phyloP scores from a whole-genome alignment of 2,797 vertebrate genomes.

The Poeciliopsis presidionis region DNA sequence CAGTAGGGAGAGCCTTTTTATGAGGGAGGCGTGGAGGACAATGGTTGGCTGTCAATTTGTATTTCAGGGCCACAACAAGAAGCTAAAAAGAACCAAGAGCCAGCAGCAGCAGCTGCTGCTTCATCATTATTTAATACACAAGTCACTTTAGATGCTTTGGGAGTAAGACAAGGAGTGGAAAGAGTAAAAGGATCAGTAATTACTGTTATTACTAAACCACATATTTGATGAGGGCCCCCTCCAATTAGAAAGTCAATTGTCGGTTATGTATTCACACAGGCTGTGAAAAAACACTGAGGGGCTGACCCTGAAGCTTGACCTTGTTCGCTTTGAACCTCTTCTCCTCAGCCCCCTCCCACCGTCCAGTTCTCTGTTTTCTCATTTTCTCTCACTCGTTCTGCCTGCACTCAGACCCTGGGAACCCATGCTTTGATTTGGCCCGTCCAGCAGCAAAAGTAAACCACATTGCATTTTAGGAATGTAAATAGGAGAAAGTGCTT shows the following conservation, averaged over 20 bases:
- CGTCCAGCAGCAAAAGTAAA: conserved; percentile 79
- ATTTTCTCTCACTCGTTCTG: conserved; percentile 28
- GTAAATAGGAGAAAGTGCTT: conserved; percentile 81
- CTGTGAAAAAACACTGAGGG: conserved; percentile 71
- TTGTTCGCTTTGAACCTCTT: conserved; percentile 76
- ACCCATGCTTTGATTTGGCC: conserved; percentile 72
- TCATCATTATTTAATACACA: conserved; percentile 66
- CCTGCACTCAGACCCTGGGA: conserved; percentile 57
- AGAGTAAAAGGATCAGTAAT: conserved; percentile 66
- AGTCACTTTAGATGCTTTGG: conserved; percentile 54
- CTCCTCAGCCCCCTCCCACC: conserved; percentile 20
- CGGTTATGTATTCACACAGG: conserved; percentile 77
- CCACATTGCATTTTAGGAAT: conserved; percentile 80
- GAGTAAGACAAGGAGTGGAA: conserved; percentile 58
- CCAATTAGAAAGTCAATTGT: conserved; percentile 81
- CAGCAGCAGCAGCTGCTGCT: conserved; percentile 36
- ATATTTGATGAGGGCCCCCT: conserved; percentile 75
- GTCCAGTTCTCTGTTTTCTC: conserved; percentile 24
- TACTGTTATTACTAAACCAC: conserved; percentile 73
- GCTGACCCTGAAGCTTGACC: conserved; percentile 80
- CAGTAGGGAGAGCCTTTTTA: conserved; percentile 45
- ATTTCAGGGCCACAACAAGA: conserved; percentile 53
- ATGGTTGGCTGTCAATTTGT: conserved; percentile 57
- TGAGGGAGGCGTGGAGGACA: conserved; percentile 43
- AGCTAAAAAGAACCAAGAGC: conserved; percentile 36